Base-by-base conservation (phyloP, 2,797 vertebrate species). In the Thaleichthys pacificus region DNA sequence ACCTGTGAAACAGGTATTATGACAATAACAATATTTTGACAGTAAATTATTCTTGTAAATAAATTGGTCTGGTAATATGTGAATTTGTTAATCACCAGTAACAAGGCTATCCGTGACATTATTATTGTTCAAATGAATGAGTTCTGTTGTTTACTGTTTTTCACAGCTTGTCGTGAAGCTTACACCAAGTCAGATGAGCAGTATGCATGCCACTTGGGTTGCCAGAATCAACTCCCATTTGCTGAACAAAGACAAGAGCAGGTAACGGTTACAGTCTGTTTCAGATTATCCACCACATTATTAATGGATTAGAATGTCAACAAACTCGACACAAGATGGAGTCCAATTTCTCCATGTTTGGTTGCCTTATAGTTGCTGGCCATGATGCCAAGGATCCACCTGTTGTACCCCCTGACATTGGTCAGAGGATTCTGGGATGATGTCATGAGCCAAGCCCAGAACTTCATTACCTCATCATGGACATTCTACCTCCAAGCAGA, bases 401-500 rank as follows among this genome's bases (percentile, higher is more conserved):
- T 98, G 3, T 93, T 99, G 7, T 96, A 97, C 86, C 97, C 97
- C 35, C 88, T 99, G 74, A 95, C 95, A 0, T 87, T 99, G 87
- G 96, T 98, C 79, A 91, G 93, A 74, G 96, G 95, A 0, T 95
- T 99, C 78, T 99, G 96, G 96, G 96, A 96, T 65, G 97, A 99
- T 69, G 85, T 98, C 79, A 95, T 99, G 95, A 97, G 90, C 88
- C 97, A 97, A 4, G 97, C 98, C 32, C 97, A 99, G 83, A 97
- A 93, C 86, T 95, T 99, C 73, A 96, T 99, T 84, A 94, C 95
- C 1, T 97, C 97, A 32, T 94, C 96, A 0, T 99, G 97, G 98
- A 98, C 97, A 0, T 97, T 99, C 86, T 99, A 98, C 88, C 94
- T 99, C 82, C 97, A 99, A 84, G 97, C 95, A 11, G 98, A 99